Base-by-base conservation (phyloP, 1,140 invertebrate genomes). In the Drosophila mauritiana region DNA sequence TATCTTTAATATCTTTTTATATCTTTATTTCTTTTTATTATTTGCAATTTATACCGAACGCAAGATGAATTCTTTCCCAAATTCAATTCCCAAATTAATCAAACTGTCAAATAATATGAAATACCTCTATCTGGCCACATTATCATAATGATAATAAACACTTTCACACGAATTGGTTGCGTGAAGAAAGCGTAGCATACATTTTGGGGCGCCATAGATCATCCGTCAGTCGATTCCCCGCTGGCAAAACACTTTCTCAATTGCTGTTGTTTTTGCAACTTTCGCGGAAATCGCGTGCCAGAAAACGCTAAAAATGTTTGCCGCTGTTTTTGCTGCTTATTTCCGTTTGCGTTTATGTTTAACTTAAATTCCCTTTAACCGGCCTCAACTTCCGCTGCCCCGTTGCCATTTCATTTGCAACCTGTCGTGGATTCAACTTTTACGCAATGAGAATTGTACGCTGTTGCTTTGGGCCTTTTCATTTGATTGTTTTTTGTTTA, bases 301-400 rank as follows among this genome's bases (percentile, higher is more conserved):
- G 69, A 83, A 88, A 86, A 77, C 76, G 79, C 83, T 70, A 88
- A 82, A 70, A 69, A 72, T 79, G 79, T 84, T 78, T 64, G 40
- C 49, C 48, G 39, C 51, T 78, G 64, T 78, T 78, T 45, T 75
- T 75, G 58, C 80, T 75, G 56, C 54, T 76, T 76, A 86, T 86
- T 86, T 86, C 83, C 83, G 83, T 88, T 88, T 83, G 83, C 83
- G 83, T 86, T 86, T 88, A 86, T 86, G 83, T 88, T 86, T 86
- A 79, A 86, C 83, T 86, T 86, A 88, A 86, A 88, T 86, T 86
- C 83, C 75, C 79, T 77, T 86, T 88, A 86, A 86, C 83, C 83
- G 79, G 79, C 82, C 82, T 86, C 82, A 86, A 86, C 83, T 76
- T 86, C 78, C 82, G 72, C 55, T 36, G 46, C 6, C 20, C 22